Evolutionary conservation across 2,888 invertebrate genomes (phyloP).

Genomic region (Hecatera dysodea): DNA sequence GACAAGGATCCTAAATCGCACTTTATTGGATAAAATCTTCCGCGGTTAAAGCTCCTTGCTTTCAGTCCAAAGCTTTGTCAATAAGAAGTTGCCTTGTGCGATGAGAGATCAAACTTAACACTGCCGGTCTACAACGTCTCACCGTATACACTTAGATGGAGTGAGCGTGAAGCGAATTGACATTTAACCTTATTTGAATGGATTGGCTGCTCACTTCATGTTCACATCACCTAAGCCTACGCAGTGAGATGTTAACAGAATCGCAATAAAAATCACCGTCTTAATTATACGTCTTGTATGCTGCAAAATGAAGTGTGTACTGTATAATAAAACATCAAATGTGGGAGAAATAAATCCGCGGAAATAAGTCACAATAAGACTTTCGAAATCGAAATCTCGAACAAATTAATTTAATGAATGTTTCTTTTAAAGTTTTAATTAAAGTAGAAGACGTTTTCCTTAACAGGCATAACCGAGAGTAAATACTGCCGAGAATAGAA

Average conservation of each 20-base stretch:
- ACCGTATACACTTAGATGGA: too few species aligned
- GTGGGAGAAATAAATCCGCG: background rate
- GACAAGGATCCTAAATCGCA: background rate
- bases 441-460: slow-evolving; percentile 8
- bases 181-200: too few species aligned
- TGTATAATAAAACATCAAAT: background rate
- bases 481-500: slow-evolving; percentile 29
- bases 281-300: too few species aligned
- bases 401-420: background rate
- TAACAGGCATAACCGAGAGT: background rate
- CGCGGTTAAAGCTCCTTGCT: background rate
- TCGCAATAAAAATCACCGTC: too few species aligned
- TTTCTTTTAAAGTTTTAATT: slow-evolving; percentile 27
- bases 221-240: too few species aligned
- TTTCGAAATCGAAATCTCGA: background rate
- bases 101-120: background rate
- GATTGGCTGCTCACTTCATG: too few species aligned
- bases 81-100: background rate
- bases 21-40: background rate
- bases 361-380: background rate
- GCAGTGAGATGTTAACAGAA: too few species aligned
- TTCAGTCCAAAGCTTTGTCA: background rate
- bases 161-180: too few species aligned
- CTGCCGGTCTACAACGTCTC: too few species aligned
- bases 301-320: background rate